Evolutionary conservation across 1,140 invertebrate species (phyloP).

Genomic region (Drosophila pruinosa): DNA sequence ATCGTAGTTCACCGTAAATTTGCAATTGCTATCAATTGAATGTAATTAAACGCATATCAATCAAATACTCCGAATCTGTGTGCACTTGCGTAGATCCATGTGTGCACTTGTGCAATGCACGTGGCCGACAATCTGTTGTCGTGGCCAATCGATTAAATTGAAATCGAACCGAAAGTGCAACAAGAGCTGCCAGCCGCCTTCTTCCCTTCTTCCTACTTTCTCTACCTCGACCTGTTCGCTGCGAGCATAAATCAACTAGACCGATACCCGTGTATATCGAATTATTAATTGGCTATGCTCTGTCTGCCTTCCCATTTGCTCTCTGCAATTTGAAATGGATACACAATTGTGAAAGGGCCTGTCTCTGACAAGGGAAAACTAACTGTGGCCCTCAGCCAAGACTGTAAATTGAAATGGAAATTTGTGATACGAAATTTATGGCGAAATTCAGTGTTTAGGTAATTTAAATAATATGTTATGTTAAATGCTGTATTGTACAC

Average conservation of each 20-base stretch:
- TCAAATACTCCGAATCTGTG: conserved; percentile 18
- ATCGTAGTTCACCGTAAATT: conserved; percentile 30
- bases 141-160: conserved; percentile 37
- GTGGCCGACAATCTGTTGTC: conserved; percentile 49
- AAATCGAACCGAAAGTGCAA: conserved; percentile 9
- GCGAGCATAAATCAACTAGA: conserved; percentile 19
- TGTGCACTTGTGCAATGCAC: conserved; percentile 38
- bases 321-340: not conserved
- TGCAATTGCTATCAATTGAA: conserved; percentile 67
- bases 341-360: not conserved
- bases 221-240: too few relatives aligned
- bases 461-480: not conserved
- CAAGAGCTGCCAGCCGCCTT: not conserved
- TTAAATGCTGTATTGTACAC: not conserved
- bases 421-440: too few relatives aligned
- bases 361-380: not conserved
- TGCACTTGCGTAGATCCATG: not conserved
- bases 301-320: not conserved
- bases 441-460: too few relatives aligned
- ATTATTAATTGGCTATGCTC: conserved; percentile 17
- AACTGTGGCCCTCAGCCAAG: not conserved
- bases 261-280: not conserved
- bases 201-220: not conserved
- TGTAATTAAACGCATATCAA: conserved; percentile 70
- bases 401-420: not conserved